Conservation (phyloP, 30 jellyfish, hydroid and myxozoan genomes). For the Aurelia aurita complex sp. Pacific region DNA sequence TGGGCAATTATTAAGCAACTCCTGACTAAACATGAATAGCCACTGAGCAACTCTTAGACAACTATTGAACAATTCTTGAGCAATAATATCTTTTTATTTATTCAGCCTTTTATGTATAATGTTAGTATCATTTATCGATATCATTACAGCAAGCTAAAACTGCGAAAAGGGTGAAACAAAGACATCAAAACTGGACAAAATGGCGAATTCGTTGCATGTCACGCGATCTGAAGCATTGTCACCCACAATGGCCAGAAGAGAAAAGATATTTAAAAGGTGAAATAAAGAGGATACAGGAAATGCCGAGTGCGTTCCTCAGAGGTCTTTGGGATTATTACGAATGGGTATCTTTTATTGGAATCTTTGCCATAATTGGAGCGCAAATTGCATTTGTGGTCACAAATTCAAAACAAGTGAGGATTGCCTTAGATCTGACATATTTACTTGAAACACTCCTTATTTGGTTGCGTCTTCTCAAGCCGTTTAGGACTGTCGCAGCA, state of each 20-base stretch:
- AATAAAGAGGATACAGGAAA: conserved; percentile 23
- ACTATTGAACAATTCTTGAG: too few relatives aligned
- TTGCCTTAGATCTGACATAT: conserved; percentile 14
- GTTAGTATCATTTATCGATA: too few relatives aligned
- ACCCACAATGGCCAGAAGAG: conserved; percentile 81
- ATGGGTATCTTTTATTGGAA: conserved; percentile 43
- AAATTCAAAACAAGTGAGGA: background rate
- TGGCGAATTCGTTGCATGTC: conserved; percentile 57
- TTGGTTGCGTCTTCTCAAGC: conserved; percentile 53
- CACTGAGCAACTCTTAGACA: too few relatives aligned
- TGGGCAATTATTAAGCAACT: too few relatives aligned
- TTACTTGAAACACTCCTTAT: conserved; percentile 15
- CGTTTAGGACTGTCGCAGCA: conserved; percentile 37
- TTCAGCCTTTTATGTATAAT: too few relatives aligned
- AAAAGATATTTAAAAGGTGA: conserved; percentile 41
- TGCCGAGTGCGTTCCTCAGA: conserved; percentile 1
- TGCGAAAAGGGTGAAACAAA: conserved; percentile 20
- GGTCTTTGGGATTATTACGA: conserved; percentile 58
- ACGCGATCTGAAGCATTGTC: conserved; percentile 46
- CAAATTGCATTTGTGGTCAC: conserved; percentile 13
- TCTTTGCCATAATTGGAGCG: conserved; percentile 5
- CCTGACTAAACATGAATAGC: too few relatives aligned
- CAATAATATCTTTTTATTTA: too few relatives aligned
- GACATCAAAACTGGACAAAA: conserved; percentile 44
- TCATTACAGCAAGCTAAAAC: conserved; percentile 36